Evolutionary conservation across 2,888 invertebrate species (phyloP), one percentile per base, ranked within the genome.

Genomic region (Calameuta pallipes): DNA sequence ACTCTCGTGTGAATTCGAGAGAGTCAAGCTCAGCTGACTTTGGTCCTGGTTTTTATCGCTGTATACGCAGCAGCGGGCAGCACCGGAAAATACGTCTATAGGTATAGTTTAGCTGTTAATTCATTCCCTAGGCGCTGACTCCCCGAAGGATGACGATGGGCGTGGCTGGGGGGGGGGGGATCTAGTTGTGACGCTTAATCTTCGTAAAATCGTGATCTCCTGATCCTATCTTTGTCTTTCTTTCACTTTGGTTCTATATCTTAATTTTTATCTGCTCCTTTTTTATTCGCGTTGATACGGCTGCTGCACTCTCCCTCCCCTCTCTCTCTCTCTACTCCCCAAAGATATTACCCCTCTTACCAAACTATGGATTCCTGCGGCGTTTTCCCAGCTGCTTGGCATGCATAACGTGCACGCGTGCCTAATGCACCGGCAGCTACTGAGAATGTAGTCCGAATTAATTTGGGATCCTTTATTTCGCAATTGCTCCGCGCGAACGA

Each of bases 61-160:
- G 12, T 36, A 3, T 11, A 3, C 36, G n/a, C 30, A 35, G 75
- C 69, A 80, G 71, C 13, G 30, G 69, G 76, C 73, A 75, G 69
- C 68, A 76, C 30, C 4, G n/a, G 80, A 82, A 80, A 80, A 80
- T 80, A 79, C 81, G 78, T 76, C 78, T 80, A 77, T 80, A 77
- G 78, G 80, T 78, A 83, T 83, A 82, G 82, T 81, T 83, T 80
- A 79, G 81, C 78, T 79, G 82, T 83, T 83, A 82, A 82, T 82
- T 83, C 81, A 83, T 82, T 83, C 81, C 80, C 15, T 4, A 41
- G 6, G 4, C 6, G 15, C 41, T 15, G 37, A 37, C 37, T 82
- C 70, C 4, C 13, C 13, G 13, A 37, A 13, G 31, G 76, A 73
- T 71, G 74, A 74, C 6, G 30, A 30, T 1, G 70, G n/a, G 79